Percentiles rank a stretch among this genome's conserved stretches.
Conservation (phyloP, 2,888 invertebrate genomes). For the Yponomeuta sedellus region DNA sequence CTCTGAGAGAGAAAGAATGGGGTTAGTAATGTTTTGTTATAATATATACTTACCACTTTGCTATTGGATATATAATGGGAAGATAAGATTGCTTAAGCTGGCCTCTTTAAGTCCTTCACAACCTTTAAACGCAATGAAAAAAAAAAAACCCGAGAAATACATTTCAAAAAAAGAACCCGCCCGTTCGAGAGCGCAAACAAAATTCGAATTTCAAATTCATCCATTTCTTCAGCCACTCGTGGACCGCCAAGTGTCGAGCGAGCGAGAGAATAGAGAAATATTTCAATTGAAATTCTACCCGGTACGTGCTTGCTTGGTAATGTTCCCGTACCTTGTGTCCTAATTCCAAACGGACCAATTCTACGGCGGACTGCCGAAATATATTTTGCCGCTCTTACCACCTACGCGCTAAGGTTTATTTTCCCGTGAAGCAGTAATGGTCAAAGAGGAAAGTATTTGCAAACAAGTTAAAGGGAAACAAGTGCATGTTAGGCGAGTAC, state of each 20-base stretch:
- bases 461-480: not conserved
- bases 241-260: slow-evolving; percentile 42
- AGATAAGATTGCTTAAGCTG: not conserved
- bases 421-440: not conserved
- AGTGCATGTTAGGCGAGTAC: not conserved
- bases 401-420: not conserved
- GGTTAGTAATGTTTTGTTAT: too few species aligned
- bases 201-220: slow-evolving; percentile 64
- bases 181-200: slow-evolving; percentile 20
- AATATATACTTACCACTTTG: too few species aligned
- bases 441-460: not conserved
- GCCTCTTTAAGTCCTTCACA: not conserved
- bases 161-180: slow-evolving; percentile 26
- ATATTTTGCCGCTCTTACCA: not conserved
- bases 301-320: slow-evolving; percentile 8
- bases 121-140: not conserved
- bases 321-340: not conserved
- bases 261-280: slow-evolving; percentile 43
- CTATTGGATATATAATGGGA: too few species aligned
- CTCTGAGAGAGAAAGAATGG: too few species aligned
- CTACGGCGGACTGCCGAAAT: not conserved
- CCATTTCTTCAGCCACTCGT: slow-evolving; percentile 50
- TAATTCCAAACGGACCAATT: not conserved
- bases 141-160: not conserved
- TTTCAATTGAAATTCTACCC: slow-evolving; percentile 61